These are phyloP conservation scores for Lutjanus campechanus DNA, from an alignment of 2,797 vertebrate species.

Conservation along the genomic window DNA sequence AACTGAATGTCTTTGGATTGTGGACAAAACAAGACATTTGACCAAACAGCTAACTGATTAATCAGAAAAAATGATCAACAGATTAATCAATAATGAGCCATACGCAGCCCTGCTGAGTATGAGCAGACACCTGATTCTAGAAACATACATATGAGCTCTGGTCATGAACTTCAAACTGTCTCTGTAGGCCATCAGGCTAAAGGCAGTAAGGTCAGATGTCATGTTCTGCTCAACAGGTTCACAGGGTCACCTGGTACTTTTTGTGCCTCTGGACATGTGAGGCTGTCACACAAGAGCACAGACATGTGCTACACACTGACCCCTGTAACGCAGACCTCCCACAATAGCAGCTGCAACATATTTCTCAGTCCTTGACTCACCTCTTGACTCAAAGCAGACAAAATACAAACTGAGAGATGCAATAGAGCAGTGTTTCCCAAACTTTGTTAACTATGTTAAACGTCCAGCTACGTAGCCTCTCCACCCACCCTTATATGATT, in stretches of 20 bases:
- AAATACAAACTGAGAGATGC: constrained; percentile 27
- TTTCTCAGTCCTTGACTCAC: constrained; percentile 36
- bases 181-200: constrained; percentile 65
- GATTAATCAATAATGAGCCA: too few species aligned
- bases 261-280: constrained; percentile 66
- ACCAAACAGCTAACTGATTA: too few species aligned
- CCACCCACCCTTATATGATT: too few species aligned
- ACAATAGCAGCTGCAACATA: constrained; percentile 45
- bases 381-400: background rate
- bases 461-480: too few species aligned
- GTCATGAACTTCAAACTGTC: constrained; percentile 80
- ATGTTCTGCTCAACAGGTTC: constrained; percentile 77
- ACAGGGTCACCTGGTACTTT: constrained; percentile 73
- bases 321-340: constrained; percentile 64
- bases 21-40: too few species aligned
- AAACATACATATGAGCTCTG: constrained; percentile 58
- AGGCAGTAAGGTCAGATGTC: constrained; percentile 78
- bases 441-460: too few species aligned
- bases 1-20: too few species aligned
- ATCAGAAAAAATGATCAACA: too few species aligned
- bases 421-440: background rate
- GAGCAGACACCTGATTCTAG: constrained; percentile 1
- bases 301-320: constrained; percentile 61
- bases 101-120: background rate
- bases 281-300: constrained; percentile 58